Evolutionary conservation across 2,113 vertebrate genomes (phyloP).

Genomic region (Corydoras maculifer): DNA sequence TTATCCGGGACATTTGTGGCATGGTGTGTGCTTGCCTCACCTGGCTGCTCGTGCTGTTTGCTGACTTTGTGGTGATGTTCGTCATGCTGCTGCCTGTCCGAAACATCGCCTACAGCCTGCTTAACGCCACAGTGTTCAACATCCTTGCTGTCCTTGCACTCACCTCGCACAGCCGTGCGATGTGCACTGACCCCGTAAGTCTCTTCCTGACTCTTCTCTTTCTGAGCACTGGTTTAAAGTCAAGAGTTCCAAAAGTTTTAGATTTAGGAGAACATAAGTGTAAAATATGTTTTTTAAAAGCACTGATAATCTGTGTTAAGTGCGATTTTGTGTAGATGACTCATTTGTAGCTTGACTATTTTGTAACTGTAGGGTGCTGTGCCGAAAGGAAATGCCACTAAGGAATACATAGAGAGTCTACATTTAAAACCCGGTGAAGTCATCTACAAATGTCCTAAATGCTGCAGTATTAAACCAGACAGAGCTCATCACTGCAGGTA

Average conservation of each 20-base stretch:
- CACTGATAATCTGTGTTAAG: not conserved
- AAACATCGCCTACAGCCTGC: constrained; percentile 78
- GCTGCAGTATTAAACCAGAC: constrained; percentile 98
- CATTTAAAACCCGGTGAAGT: constrained; percentile 95
- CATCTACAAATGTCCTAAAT: constrained; percentile 98
- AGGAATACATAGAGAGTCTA: constrained; percentile 97
- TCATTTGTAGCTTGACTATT: not conserved
- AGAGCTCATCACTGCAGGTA: constrained; percentile 98
- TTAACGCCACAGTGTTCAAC: constrained; percentile 90
- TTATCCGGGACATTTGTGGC: constrained; percentile 93
- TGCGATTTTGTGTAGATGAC: not conserved
- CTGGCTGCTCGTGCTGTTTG: constrained; percentile 93
- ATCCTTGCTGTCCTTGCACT: constrained; percentile 86
- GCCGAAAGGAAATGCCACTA: constrained; percentile 96
- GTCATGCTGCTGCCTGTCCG: constrained; percentile 89
- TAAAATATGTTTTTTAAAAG: not conserved
- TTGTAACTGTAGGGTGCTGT: constrained; percentile 78
- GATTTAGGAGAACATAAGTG: not conserved
- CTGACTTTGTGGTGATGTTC: constrained; percentile 94
- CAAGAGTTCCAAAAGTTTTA: not conserved
- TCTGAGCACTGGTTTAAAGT: not conserved
- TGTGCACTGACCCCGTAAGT: constrained; percentile 98
- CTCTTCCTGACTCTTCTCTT: not conserved
- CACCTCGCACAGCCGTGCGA: constrained; percentile 87
- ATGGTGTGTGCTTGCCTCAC: constrained; percentile 90